A percentile compares a stretch with the other conserved stretches of the same genome.
Conservation (phyloP, 1,140 invertebrate genomes). For the Euwallacea similis region DNA sequence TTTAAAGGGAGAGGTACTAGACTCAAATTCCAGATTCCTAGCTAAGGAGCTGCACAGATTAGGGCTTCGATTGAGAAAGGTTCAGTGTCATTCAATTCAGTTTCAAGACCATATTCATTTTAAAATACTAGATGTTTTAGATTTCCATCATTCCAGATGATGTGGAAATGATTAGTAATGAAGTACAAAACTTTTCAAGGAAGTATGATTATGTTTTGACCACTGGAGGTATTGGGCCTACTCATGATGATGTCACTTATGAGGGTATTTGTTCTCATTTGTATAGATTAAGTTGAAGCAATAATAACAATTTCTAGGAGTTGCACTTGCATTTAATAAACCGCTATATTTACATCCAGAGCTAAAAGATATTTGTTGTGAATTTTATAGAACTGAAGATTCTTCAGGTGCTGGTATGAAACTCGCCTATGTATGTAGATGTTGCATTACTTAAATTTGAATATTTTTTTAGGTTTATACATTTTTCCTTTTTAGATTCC, state of each 20-base stretch:
- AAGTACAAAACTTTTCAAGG: constrained; percentile 68
- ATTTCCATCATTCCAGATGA: constrained; percentile 74
- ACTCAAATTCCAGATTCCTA: constrained; percentile 75
- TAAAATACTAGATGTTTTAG: constrained; percentile 48
- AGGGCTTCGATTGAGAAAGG: constrained; percentile 68
- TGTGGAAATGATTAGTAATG: constrained; percentile 67
- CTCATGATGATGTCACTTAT: constrained; percentile 85
- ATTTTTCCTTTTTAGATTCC: constrained; percentile 53
- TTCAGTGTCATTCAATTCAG: constrained; percentile 38
- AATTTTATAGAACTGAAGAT: constrained; percentile 53
- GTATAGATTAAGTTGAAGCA: background rate
- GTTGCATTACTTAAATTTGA: background rate
- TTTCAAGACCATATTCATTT: background rate
- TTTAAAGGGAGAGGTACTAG: constrained; percentile 75
- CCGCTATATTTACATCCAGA: constrained; percentile 61
- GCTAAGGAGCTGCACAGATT: constrained; percentile 65
- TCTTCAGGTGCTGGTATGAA: constrained; percentile 56
- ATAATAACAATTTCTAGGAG: constrained; percentile 50
- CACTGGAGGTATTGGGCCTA: constrained; percentile 80
- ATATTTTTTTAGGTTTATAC: background rate
- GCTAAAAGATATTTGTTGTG: constrained; percentile 62
- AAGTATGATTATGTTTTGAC: constrained; percentile 71
- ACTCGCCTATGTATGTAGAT: constrained; percentile 50
- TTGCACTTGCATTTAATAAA: constrained; percentile 72
- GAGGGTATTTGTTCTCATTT: constrained; percentile 57